These are phyloP conservation scores for Tuberolachnus salignus DNA, from an alignment of 2,888 invertebrate genomes.

Conservation along the genomic window DNA sequence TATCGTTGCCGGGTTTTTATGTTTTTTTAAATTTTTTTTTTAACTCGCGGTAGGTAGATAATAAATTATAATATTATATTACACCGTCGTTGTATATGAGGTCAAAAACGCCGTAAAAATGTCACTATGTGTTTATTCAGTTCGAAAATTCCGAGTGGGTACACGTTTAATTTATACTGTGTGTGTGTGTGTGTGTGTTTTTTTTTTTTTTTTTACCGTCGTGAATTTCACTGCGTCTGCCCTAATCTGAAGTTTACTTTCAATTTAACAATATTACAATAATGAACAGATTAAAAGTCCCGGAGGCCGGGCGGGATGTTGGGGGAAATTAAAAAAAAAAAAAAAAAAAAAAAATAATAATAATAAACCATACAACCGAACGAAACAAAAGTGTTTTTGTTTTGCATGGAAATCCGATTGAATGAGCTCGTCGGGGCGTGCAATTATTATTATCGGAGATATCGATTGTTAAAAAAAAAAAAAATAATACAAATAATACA, in stretches of 20 bases:
- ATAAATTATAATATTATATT: background rate
- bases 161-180: background rate
- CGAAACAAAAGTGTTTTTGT: too few species aligned
- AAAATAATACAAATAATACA: too few species aligned
- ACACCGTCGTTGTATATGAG: background rate
- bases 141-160: background rate
- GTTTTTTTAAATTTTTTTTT: too few species aligned
- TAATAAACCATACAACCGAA: too few species aligned
- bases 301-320: too few species aligned
- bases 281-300: background rate
- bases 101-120: slow-evolving; percentile 1
- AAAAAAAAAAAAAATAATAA: background rate
- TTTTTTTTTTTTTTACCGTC: too few species aligned
- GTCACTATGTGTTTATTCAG: slow-evolving; percentile 8
- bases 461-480: too few species aligned
- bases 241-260: slow-evolving; percentile 37
- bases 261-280: slow-evolving; percentile 42
- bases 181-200: background rate
- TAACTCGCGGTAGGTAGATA: background rate
- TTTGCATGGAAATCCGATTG: slow-evolving; percentile 17
- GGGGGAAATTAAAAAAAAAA: too few species aligned
- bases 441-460: too few species aligned
- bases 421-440: background rate
- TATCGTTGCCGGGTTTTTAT: too few species aligned
- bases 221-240: background rate